Percentiles rank a stretch among this genome's conserved stretches.
phyloP scores from a whole-genome alignment of 2,113 vertebrate species.

The Natator depressus region DNA sequence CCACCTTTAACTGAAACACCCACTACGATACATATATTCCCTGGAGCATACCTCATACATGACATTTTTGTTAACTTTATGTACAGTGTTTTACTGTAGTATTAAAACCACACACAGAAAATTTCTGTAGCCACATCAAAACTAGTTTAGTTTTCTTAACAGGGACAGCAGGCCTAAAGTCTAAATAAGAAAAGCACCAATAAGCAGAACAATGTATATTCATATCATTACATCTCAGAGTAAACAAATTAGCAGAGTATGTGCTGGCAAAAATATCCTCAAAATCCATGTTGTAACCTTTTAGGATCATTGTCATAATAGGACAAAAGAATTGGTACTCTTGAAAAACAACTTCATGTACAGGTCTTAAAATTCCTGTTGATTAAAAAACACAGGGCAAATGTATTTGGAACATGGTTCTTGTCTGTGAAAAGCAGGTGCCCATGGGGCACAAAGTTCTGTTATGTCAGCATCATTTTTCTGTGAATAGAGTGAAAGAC shows the following conservation, averaged over 20 bases:
- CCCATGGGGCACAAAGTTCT: neutral
- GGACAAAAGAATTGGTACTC: neutral
- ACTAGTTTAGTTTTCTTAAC: neutral
- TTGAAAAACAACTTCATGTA: neutral
- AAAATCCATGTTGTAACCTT: neutral
- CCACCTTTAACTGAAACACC: neutral
- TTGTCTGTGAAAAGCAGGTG: neutral
- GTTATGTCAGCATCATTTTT: neutral
- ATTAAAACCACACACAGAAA: neutral
- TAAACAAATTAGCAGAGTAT: neutral
- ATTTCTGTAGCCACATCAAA: neutral
- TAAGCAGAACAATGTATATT: neutral
- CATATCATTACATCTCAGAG: too few species aligned
- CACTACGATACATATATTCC: rapidly evolving
- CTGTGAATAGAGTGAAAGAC: neutral
- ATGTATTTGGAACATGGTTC: neutral
- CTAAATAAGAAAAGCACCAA: neutral
- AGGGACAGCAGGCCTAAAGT: neutral
- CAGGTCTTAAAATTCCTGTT: neutral
- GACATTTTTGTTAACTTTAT: neutral
- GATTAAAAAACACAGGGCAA: neutral
- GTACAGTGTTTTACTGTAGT: neutral
- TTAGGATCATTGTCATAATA: neutral
- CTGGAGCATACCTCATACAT: neutral
- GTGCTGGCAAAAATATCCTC: neutral